Conservation (phyloP, 2,888 invertebrate genomes). For the Stenchaetothrips biformis region DNA sequence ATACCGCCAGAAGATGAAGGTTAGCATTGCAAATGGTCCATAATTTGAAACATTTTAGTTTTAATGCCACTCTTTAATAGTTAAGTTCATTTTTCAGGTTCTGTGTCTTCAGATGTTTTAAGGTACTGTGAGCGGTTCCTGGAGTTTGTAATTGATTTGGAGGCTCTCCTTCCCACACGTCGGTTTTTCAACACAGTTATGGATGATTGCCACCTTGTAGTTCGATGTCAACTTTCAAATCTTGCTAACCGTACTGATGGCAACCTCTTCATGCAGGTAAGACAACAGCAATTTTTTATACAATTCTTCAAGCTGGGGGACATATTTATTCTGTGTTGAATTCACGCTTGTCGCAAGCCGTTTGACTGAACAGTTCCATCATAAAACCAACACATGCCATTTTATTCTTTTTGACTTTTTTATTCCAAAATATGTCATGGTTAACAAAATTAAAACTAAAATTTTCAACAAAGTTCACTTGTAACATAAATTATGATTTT, state of each 20-base stretch:
- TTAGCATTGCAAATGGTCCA: constrained; percentile 38
- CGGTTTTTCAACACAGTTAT: constrained; percentile 95
- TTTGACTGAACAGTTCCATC: constrained; percentile 23
- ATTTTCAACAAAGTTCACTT: constrained; percentile 3
- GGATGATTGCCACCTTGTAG: constrained; percentile 91
- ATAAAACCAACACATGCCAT: constrained; percentile 17
- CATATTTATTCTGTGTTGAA: neutral
- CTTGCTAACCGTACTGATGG: constrained; percentile 74
- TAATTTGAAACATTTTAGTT: constrained; percentile 12
- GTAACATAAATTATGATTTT: neutral
- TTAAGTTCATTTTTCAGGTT: constrained; percentile 38
- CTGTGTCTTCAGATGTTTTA: constrained; percentile 51
- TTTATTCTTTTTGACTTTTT: neutral
- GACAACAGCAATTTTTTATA: constrained; percentile 42
- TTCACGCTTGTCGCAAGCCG: constrained; percentile 22
- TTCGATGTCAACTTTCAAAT: constrained; percentile 76
- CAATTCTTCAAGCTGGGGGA: neutral
- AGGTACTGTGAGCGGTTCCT: constrained; percentile 92
- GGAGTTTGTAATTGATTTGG: constrained; percentile 92
- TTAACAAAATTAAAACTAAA: constrained; percentile 8
- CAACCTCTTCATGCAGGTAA: constrained; percentile 85
- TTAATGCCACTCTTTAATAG: constrained; percentile 33
- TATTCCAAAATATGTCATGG: constrained; percentile 4
- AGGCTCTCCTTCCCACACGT: constrained; percentile 89
- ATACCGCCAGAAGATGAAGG: constrained; percentile 57